These are phyloP conservation scores for Tipula helvola DNA, from an alignment of 2,888 invertebrate species.

Conservation along the genomic window DNA sequence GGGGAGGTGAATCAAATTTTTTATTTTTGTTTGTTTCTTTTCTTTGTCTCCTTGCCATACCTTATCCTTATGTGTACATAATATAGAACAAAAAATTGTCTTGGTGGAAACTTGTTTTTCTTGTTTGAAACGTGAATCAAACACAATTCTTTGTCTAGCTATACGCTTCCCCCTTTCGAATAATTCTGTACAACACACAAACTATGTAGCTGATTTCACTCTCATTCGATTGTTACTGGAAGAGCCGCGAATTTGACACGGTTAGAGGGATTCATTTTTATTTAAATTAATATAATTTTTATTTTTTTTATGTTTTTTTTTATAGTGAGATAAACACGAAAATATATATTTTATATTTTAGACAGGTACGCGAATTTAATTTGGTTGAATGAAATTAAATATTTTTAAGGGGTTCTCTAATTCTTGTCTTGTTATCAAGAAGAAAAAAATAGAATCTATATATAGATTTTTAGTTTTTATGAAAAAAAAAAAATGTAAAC, in stretches of 20 bases:
- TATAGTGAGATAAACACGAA: neutral
- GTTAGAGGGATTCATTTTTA: neutral
- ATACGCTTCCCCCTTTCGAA: neutral
- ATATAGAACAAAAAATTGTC: neutral
- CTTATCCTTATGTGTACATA: neutral
- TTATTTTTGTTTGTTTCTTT: neutral
- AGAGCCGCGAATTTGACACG: conserved; percentile 4
- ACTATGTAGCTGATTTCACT: neutral
- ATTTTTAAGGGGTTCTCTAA: neutral
- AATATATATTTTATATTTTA: neutral
- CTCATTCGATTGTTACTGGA: neutral
- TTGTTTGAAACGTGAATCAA: neutral
- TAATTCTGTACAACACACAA: neutral
- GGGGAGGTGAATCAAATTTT: neutral
- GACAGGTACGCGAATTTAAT: conserved; percentile 4
- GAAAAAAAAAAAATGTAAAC: neutral
- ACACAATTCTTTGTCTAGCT: neutral
- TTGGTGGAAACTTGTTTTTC: neutral
- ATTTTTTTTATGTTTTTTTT: neutral
- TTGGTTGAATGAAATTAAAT: neutral
- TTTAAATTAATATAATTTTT: neutral
- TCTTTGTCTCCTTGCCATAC: neutral
- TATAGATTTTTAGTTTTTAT: neutral
- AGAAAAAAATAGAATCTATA: neutral
- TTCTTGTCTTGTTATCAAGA: neutral